phyloP scores from a whole-genome alignment of 2,113 vertebrate genomes.

The Calidris pugnax region DNA sequence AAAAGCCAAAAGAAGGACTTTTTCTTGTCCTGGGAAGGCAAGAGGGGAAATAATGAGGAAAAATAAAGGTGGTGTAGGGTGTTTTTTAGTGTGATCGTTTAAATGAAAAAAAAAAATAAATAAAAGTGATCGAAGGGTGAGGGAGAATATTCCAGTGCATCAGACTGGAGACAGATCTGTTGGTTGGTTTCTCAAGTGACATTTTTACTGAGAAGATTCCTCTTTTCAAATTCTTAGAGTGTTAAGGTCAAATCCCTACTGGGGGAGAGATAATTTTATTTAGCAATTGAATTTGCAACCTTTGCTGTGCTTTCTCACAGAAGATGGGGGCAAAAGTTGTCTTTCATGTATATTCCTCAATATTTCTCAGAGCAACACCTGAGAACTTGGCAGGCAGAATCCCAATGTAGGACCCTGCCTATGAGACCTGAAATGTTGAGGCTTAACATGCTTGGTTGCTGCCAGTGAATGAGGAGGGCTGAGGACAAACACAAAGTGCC shows the following conservation, averaged over 20 bases:
- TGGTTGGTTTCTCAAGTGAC: neutral
- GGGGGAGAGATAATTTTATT: neutral
- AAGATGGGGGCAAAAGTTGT: neutral
- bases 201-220: neutral
- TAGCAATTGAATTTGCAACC: neutral
- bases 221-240: neutral
- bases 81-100: neutral
- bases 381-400: neutral
- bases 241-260: neutral
- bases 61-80: neutral
- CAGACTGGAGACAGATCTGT: neutral
- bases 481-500: neutral
- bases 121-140: neutral
- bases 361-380: slow-evolving; percentile 1
- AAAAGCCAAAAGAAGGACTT: slow-evolving; percentile 76
- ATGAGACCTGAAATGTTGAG: neutral
- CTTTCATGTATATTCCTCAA: neutral
- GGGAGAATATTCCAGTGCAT: neutral
- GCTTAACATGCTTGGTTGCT: neutral
- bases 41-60: slow-evolving; percentile 68
- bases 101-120: neutral
- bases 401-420: neutral
- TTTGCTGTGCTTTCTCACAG: neutral
- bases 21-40: slow-evolving; percentile 76
- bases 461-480: neutral